Evolutionary conservation across 1,140 invertebrate genomes (phyloP), one percentile per base, ranked within the genome.

Genomic region (Atta texana): DNA sequence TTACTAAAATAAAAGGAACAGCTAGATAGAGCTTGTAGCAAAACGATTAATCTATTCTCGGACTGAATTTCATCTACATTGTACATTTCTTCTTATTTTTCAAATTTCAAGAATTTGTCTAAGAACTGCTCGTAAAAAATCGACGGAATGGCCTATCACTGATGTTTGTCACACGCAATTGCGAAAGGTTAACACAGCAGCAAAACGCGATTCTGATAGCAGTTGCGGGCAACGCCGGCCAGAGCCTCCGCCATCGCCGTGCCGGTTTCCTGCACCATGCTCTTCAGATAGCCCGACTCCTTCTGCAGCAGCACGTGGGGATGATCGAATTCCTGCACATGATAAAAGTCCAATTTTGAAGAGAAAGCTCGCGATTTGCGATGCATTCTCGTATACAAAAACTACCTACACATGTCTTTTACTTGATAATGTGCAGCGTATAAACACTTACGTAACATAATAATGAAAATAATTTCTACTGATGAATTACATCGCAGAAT

Each of bases 201-300:
- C 71, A 92, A 28, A 93, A 88, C n/a, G 72, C 66, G 87, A 59
- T 77, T 84, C 6, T 85, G 39, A 16, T 94, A 95, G 88, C 86
- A 93, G 16, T 89, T 85, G 51, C 92, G 87, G 0, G 95, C 95
- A 0, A 95, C 81, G 7, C 44, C 61, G 5, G 68, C 78, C 44
- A 95, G 76, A 7, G 87, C 91, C 21, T 96, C 94, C 3, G 95
- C 93, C 95, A 96, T 95, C n/a, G 91, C 76, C 49, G 90, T 92
- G 12, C 96, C 97, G 28, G 96, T 97, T 93, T 97, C 96, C 34
- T 96, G 94, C 0, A 97, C 96, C 97, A 98, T 97, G 82, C 95
- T 96, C 81, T 95, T 96, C 86, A 98, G 96, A 61, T 96, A 93
- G 31, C 97, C 96, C 49, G 95, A 94, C 53, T 95, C 91, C 78